Conservation (phyloP, 2,113 vertebrate species). For the Chionodraco myersi region DNA sequence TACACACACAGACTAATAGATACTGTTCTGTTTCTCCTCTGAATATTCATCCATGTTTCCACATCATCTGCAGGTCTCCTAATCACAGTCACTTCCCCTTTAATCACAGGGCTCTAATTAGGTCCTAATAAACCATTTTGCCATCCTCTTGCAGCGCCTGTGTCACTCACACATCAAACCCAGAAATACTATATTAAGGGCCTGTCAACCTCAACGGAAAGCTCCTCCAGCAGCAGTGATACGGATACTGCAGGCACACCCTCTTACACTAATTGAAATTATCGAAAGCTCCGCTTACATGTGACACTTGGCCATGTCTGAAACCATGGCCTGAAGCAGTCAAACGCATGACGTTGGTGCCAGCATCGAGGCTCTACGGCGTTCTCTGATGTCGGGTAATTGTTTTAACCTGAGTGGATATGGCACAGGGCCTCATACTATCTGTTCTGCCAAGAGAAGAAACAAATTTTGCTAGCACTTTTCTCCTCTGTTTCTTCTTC, state of each 20-base stretch:
- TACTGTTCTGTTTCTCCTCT: slow-evolving; percentile 68
- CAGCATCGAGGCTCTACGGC: slow-evolving; percentile 72
- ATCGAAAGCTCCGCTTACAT: slow-evolving; percentile 78
- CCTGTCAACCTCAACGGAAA: slow-evolving; percentile 79
- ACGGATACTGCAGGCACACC: slow-evolving; percentile 78
- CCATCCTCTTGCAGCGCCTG: slow-evolving; percentile 77
- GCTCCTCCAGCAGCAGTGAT: slow-evolving; percentile 72
- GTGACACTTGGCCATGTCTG: slow-evolving; percentile 75
- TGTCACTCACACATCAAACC: slow-evolving; percentile 85
- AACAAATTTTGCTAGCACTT: slow-evolving; percentile 73
- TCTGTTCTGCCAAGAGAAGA: slow-evolving; percentile 73
- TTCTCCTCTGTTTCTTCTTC: slow-evolving; percentile 74
- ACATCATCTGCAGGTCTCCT: slow-evolving; percentile 81
- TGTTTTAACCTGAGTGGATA: slow-evolving; percentile 86
- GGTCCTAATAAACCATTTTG: slow-evolving; percentile 85
- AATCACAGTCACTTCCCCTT: slow-evolving; percentile 87
- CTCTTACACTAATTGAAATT: slow-evolving; percentile 83
- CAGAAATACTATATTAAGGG: slow-evolving; percentile 82
- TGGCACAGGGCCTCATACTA: slow-evolving; percentile 74
- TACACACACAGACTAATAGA: slow-evolving; percentile 43
- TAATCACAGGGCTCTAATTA: slow-evolving; percentile 87
- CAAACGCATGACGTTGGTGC: slow-evolving; percentile 64
- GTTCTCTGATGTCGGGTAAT: slow-evolving; percentile 82
- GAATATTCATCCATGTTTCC: slow-evolving; percentile 84
- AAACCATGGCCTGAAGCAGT: slow-evolving; percentile 67